Percentiles rank a stretch among this genome's conserved stretches.
Conservation (phyloP, 2,113 vertebrate genomes). For the Scolopax mira region DNA sequence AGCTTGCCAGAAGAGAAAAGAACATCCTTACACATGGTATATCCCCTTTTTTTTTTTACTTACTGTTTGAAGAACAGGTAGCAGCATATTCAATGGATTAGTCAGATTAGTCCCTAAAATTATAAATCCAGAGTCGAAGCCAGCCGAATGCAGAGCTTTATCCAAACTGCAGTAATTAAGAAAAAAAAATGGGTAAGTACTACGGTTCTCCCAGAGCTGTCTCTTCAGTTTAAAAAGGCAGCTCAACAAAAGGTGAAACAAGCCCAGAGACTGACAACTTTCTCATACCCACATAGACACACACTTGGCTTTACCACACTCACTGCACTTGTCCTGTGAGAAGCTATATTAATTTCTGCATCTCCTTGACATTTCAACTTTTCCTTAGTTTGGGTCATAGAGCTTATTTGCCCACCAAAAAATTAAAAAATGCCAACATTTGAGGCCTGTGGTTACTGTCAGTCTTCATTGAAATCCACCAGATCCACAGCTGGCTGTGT, state of each 20-base stretch:
- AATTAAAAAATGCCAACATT: background rate
- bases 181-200: background rate
- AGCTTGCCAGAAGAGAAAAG: background rate
- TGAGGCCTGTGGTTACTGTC: background rate
- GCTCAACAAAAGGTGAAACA: background rate
- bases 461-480: background rate
- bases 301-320: background rate
- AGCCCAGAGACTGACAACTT: background rate
- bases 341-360: background rate
- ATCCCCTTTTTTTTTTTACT: conserved; percentile 63
- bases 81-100: conserved; percentile 95
- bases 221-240: background rate
- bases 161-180: conserved; percentile 74
- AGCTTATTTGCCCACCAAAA: background rate
- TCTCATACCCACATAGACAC: background rate
- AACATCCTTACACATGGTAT: background rate
- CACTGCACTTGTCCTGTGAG: background rate
- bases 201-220: background rate
- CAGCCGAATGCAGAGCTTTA: conserved; percentile 94
- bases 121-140: conserved; percentile 92
- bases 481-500: background rate
- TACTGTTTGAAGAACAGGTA: conserved; percentile 92
- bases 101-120: conserved; percentile 95
- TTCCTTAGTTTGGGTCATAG: background rate
- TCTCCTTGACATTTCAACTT: background rate